phyloP scores from a whole-genome alignment of 2,797 vertebrate genomes.

The Enoplosus armatus region DNA sequence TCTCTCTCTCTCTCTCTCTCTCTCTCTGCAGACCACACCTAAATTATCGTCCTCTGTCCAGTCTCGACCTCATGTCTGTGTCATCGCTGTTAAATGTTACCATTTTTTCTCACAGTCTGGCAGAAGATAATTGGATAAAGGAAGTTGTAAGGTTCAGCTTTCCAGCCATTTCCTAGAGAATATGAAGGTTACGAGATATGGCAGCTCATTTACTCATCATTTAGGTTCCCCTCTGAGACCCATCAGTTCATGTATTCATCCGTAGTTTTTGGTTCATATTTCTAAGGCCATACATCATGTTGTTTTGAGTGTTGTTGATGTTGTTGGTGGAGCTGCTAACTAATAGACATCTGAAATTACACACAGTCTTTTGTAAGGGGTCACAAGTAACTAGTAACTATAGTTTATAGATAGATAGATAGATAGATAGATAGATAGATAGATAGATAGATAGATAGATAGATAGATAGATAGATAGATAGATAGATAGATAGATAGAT shows the following conservation, averaged over 20 bases:
- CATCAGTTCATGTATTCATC: not conserved
- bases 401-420: too few species aligned
- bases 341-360: too few species aligned
- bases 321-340: too few species aligned
- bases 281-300: too few species aligned
- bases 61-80: constrained; percentile 29
- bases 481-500: constrained; percentile 1
- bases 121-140: constrained; percentile 62
- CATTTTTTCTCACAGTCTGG: constrained; percentile 39
- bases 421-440: not conserved
- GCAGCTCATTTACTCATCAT: constrained; percentile 2
- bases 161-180: not conserved
- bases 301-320: too few species aligned
- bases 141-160: constrained; percentile 33
- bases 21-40: not conserved
- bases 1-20: not conserved
- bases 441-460: not conserved
- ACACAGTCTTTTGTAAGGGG: too few species aligned
- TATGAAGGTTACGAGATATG: constrained; percentile 21
- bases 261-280: not conserved
- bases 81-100: constrained; percentile 44
- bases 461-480: not conserved
- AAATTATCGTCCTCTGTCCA: not conserved
- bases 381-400: too few species aligned
- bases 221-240: not conserved